A percentile compares a stretch with the other conserved stretches of the same genome.
Evolutionary conservation across 1,140 invertebrate genomes (phyloP).

Genomic region (Cardiocondyla obscurior): DNA sequence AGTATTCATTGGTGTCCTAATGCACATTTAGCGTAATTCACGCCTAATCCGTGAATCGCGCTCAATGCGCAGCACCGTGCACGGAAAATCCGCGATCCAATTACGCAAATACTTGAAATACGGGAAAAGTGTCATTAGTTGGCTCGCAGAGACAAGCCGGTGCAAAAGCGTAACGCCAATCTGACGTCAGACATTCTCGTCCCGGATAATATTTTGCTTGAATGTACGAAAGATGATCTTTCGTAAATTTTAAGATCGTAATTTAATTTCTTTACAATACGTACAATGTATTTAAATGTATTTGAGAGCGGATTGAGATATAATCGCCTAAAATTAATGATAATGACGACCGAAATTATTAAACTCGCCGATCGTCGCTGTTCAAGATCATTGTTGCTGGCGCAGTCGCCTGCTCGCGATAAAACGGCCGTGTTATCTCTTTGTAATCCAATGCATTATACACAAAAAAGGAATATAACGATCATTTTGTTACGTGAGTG

Average conservation of each 20-base stretch:
- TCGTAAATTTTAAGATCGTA: not conserved
- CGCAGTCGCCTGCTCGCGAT: not conserved
- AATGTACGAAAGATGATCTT: not conserved
- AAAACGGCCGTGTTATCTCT: not conserved
- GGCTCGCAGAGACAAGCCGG: not conserved
- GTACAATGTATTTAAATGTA: not conserved
- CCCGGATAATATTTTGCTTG: not conserved
- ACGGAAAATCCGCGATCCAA: not conserved
- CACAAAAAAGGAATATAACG: not conserved
- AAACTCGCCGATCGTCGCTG: not conserved
- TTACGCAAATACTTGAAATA: not conserved
- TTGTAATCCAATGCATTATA: not conserved
- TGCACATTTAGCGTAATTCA: constrained; percentile 50
- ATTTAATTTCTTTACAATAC: not conserved
- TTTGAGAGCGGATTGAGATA: not conserved
- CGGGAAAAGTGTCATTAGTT: not conserved
- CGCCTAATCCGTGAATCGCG: constrained; percentile 10
- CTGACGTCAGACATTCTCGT: not conserved
- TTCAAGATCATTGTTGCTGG: not conserved
- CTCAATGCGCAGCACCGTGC: not conserved
- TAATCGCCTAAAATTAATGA: not conserved
- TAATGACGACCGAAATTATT: not conserved
- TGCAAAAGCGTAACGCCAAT: not conserved
- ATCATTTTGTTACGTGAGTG: constrained; percentile 39
- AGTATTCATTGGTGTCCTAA: constrained; percentile 30